A percentile compares a stretch with the other conserved stretches of the same genome.
phyloP scores from a whole-genome alignment of 2,888 invertebrate genomes.

The Eristalinus sepulchralis region DNA sequence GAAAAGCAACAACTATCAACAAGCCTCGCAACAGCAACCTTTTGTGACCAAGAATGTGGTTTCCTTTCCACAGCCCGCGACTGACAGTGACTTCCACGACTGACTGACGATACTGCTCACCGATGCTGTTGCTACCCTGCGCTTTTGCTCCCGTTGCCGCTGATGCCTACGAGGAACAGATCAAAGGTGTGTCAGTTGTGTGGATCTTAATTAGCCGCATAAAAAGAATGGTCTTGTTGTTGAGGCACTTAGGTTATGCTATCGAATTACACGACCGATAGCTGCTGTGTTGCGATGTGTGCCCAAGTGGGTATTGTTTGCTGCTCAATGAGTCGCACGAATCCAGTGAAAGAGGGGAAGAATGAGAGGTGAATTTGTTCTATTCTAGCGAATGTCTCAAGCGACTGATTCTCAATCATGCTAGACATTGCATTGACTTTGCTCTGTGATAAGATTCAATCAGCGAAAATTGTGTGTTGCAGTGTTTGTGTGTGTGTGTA shows the following conservation, averaged over 20 bases:
- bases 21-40: background rate
- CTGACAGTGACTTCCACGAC: background rate
- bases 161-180: background rate
- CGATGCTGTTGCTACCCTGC: background rate
- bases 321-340: background rate
- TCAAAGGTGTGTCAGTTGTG: conserved; percentile 51
- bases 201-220: conserved; percentile 38
- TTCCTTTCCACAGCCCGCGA: background rate
- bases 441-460: background rate
- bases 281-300: background rate
- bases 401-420: background rate
- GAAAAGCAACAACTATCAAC: background rate
- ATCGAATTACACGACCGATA: background rate
- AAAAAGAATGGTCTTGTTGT: conserved; percentile 12
- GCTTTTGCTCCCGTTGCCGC: background rate
- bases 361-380: background rate
- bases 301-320: background rate
- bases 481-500: background rate
- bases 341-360: background rate
- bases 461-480: background rate
- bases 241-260: background rate
- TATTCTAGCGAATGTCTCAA: background rate
- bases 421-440: background rate
- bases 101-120: background rate
- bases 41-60: background rate